Evolutionary conservation across 1,140 invertebrate species (phyloP).

Genomic region (Drosophila ficusphila): DNA sequence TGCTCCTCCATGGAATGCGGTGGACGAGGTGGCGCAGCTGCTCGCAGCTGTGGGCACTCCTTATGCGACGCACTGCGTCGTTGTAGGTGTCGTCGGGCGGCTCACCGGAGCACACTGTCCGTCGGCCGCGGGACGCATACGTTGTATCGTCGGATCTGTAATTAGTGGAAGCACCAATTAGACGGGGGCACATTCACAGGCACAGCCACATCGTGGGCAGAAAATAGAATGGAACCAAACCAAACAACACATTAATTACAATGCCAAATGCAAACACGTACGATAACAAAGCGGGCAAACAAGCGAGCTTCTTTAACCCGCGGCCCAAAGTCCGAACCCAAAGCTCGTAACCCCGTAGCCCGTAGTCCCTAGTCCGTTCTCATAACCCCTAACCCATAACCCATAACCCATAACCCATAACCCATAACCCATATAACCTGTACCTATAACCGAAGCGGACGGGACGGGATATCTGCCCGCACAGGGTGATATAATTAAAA

Average conservation of each 20-base stretch:
- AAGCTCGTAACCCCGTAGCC: not conserved
- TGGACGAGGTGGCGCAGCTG: constrained; percentile 66
- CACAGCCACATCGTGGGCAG: not conserved
- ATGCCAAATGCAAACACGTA: constrained; percentile 49
- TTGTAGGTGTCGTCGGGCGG: constrained; percentile 66
- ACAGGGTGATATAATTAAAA: constrained; percentile 46
- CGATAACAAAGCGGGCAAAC: constrained; percentile 31
- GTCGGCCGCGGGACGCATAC: constrained; percentile 65
- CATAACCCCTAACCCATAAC: constrained; percentile 1
- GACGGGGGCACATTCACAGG: not conserved
- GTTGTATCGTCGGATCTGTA: constrained; percentile 72
- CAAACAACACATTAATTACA: constrained; percentile 73
- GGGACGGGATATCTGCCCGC: not conserved
- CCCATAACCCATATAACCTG: not conserved
- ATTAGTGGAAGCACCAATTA: constrained; percentile 57
- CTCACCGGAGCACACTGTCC: constrained; percentile 53
- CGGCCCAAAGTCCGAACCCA: not conserved
- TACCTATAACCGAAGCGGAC: not conserved
- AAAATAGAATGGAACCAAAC: constrained; percentile 29
- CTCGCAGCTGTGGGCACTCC: constrained; percentile 48
- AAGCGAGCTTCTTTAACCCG: not conserved
- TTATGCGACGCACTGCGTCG: constrained; percentile 69
- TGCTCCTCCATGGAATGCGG: constrained; percentile 27
- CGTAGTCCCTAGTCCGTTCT: not conserved
- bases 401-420: not conserved